phyloP scores from a whole-genome alignment of 1,140 invertebrate species.

The Drosophila chauvacae region DNA sequence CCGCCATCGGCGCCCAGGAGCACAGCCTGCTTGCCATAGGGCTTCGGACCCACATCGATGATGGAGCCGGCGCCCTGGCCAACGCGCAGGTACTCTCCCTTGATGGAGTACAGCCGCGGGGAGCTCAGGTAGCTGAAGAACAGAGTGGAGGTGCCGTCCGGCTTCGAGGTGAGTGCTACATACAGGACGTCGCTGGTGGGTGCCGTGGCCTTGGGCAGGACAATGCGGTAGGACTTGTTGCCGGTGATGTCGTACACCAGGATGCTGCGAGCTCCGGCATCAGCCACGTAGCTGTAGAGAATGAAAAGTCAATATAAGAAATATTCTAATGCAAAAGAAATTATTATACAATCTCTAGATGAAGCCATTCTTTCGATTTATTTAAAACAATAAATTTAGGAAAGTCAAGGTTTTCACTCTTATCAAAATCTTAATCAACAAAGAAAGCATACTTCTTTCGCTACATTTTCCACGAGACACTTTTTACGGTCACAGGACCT shows the following conservation, averaged over 20 bases:
- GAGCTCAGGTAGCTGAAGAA: slow-evolving; percentile 88
- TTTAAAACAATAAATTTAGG: background rate
- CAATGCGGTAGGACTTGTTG: slow-evolving; percentile 86
- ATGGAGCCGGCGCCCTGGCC: slow-evolving; percentile 86
- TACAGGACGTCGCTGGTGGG: slow-evolving; percentile 86
- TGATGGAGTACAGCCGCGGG: slow-evolving; percentile 86
- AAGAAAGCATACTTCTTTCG: background rate
- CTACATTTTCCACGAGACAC: background rate
- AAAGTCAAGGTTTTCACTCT: too few relatives aligned
- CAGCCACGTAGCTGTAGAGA: slow-evolving; percentile 85
- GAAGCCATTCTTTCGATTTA: too few relatives aligned
- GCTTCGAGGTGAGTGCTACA: slow-evolving; percentile 85
- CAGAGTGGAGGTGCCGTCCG: slow-evolving; percentile 85
- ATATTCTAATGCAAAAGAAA: too few relatives aligned
- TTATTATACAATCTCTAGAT: background rate
- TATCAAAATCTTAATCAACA: background rate
- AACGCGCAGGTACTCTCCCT: slow-evolving; percentile 85
- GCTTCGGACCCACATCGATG: slow-evolving; percentile 86
- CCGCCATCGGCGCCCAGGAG: slow-evolving; percentile 87
- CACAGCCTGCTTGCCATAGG: slow-evolving; percentile 85
- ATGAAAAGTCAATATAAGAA: background rate
- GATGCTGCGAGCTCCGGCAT: slow-evolving; percentile 87
- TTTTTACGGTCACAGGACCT: background rate
- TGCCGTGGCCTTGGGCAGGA: slow-evolving; percentile 86
- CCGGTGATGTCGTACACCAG: slow-evolving; percentile 86